phyloP scores from a whole-genome alignment of 1,140 invertebrate species.

The Drosophila eugracilis region DNA sequence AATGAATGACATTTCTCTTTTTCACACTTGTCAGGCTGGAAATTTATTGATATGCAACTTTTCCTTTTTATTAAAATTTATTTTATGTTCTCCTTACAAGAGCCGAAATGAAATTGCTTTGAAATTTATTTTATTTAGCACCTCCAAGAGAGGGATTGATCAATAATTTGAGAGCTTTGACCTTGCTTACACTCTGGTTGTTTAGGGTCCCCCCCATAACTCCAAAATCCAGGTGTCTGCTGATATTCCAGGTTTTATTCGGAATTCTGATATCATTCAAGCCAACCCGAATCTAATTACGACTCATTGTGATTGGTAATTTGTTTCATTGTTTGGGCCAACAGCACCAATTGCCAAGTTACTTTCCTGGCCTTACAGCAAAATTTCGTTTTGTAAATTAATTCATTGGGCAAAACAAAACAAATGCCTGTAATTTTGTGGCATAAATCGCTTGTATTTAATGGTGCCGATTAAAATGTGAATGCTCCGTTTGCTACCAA shows the following conservation, averaged over 20 bases:
- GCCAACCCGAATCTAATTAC: conserved; percentile 54
- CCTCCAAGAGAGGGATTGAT: conserved; percentile 35
- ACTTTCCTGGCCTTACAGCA: conserved; percentile 26
- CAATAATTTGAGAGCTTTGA: conserved; percentile 55
- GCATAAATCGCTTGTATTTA: conserved; percentile 57
- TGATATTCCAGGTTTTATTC: conserved; percentile 33
- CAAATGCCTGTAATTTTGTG: conserved; percentile 55
- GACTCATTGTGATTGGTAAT: conserved; percentile 50
- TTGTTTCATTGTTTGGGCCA: conserved; percentile 64
- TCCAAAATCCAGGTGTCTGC: conserved; percentile 33
- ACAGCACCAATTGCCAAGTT: conserved; percentile 46
- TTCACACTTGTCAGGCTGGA: conserved; percentile 54
- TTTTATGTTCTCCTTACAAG: conserved; percentile 31
- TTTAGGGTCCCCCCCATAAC: conserved; percentile 16
- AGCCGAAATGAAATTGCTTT: conserved; percentile 32
- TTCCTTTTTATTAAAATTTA: conserved; percentile 55
- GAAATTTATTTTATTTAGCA: conserved; percentile 61
- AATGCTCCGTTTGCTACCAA: conserved; percentile 55
- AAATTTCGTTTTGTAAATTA: conserved; percentile 54
- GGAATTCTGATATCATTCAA: conserved; percentile 9
- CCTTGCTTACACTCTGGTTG: conserved; percentile 28
- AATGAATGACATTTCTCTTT: conserved; percentile 56
- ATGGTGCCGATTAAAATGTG: conserved; percentile 68
- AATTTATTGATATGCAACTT: conserved; percentile 65
- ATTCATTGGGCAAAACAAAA: conserved; percentile 65